A percentile compares a stretch with the other conserved stretches of the same genome.
These are phyloP conservation scores for Chironomus tepperi DNA, from an alignment of 1,140 invertebrate genomes.

Conservation along the genomic window DNA sequence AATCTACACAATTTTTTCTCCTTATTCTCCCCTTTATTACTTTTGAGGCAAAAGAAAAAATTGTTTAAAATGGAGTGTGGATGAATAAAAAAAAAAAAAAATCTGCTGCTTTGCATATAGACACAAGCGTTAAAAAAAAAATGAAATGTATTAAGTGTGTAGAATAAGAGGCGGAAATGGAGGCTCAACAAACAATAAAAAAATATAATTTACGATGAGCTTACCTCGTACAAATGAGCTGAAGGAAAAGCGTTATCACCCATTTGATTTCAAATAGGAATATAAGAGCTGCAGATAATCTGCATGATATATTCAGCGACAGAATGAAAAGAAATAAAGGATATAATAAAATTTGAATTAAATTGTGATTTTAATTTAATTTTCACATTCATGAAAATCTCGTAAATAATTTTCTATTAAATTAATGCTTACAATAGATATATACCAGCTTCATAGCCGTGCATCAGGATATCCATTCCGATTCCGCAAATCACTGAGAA, in stretches of 20 bases:
- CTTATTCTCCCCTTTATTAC: no score
- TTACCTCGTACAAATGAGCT: slow-evolving; percentile 35
- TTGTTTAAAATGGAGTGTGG: background rate
- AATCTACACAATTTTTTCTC: no score
- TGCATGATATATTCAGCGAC: slow-evolving; percentile 25
- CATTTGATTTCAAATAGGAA: slow-evolving; percentile 38
- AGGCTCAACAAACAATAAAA: slow-evolving; percentile 2
- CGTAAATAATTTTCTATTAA: background rate
- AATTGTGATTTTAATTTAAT: slow-evolving; percentile 20
- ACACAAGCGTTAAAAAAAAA: background rate
- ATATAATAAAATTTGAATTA: slow-evolving; percentile 26
- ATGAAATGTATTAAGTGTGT: background rate
- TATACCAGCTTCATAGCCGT: slow-evolving; percentile 35
- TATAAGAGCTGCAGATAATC: slow-evolving; percentile 36
- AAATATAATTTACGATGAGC: slow-evolving; percentile 25
- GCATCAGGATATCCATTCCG: slow-evolving; percentile 36
- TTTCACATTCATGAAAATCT: background rate
- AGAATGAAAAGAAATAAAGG: slow-evolving; percentile 21
- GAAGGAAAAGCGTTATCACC: slow-evolving; percentile 36
- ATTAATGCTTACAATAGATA: slow-evolving; percentile 35
- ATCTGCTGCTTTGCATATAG: slow-evolving; percentile 2
- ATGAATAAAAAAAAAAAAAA: background rate
- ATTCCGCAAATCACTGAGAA: slow-evolving; percentile 38
- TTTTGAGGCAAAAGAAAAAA: no score
- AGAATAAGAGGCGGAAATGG: background rate